Evolutionary conservation across 2,888 invertebrate genomes (phyloP).

Genomic region (Ochlodes sylvanus): DNA sequence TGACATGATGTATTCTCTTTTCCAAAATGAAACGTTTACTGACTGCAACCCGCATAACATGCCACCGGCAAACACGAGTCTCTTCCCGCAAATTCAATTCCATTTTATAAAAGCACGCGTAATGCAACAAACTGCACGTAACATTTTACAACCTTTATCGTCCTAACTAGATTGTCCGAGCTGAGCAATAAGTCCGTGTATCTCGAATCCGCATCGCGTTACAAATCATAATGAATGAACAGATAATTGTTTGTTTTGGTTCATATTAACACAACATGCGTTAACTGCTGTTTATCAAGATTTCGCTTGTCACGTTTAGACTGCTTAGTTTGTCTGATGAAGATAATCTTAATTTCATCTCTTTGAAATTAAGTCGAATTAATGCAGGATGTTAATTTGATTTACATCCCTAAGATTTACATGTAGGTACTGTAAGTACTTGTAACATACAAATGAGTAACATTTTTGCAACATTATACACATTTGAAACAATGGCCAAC

Average conservation of each 20-base stretch:
- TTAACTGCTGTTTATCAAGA: slow-evolving; percentile 5
- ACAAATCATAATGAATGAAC: slow-evolving; percentile 36
- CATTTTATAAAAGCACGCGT: slow-evolving; percentile 16
- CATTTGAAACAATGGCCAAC: no score
- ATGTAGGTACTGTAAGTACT: no score
- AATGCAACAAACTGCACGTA: slow-evolving; percentile 5
- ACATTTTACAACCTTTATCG: slow-evolving; percentile 32
- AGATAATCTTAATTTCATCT: no score
- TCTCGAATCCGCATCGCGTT: slow-evolving; percentile 37
- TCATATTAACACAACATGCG: slow-evolving; percentile 7
- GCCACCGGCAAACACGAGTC: not conserved
- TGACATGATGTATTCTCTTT: not conserved
- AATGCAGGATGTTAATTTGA: no score
- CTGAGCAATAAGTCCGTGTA: slow-evolving; percentile 34
- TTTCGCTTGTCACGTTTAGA: not conserved
- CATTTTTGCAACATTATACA: no score
- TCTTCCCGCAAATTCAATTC: slow-evolving; percentile 8
- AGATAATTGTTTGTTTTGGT: slow-evolving; percentile 20
- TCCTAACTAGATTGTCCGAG: slow-evolving; percentile 36
- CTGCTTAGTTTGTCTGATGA: no score
- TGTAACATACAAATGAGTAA: no score
- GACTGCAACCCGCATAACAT: not conserved
- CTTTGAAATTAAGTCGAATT: no score
- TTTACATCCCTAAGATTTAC: no score
- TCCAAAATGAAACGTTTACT: not conserved